Evolutionary conservation across 2,113 vertebrate species (phyloP), one percentile per base, ranked within the genome.

Genomic region (Caranx ignobilis): DNA sequence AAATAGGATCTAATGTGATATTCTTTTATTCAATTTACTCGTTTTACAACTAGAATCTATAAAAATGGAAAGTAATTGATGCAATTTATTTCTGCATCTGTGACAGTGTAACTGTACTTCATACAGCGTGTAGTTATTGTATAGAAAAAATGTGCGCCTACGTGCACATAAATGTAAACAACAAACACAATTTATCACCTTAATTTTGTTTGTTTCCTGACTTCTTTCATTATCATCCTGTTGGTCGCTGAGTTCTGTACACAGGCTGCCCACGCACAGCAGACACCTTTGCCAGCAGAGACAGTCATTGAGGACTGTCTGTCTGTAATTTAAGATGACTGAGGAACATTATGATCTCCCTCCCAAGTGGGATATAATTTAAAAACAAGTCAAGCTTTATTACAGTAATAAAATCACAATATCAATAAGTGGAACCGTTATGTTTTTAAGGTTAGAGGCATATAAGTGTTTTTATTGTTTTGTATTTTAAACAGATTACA

Each of bases 201-300:
- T 65, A 6, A 80, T 76, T 62, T 37, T 10, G 75, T 75, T 69
- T 60, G 12, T 62, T 66, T 85, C 50, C 73, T 52, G 15, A 32
- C 76, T 10, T 56, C 13, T 61, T 71, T 61, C 35, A 31, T 77
- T 6, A 19, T 59, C 19, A 52, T 55, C 52, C 21, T 26, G 18
- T 41, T 70, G 35, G 13, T 56, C 37, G 7, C 71, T 32, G 43
- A 60, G 52, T 73, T 13, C 11, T 5, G 3, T 31, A 54, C 3
- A 12, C n/a, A 21, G 62, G 31, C 50, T 52, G 6, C 55, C 45
- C 56, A 71, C 52, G 32, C 63, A 59, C n/a, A 31, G 5, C 21
- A 5, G 31, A 11, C 34, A 41, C 3, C 19, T 32, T 37, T 54
- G 16, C 15, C 39, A 11, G 21, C n/a, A 19, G 37, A 66, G 41